Conservation (phyloP, 1,140 invertebrate genomes). For the Neodiprion fabricii region DNA sequence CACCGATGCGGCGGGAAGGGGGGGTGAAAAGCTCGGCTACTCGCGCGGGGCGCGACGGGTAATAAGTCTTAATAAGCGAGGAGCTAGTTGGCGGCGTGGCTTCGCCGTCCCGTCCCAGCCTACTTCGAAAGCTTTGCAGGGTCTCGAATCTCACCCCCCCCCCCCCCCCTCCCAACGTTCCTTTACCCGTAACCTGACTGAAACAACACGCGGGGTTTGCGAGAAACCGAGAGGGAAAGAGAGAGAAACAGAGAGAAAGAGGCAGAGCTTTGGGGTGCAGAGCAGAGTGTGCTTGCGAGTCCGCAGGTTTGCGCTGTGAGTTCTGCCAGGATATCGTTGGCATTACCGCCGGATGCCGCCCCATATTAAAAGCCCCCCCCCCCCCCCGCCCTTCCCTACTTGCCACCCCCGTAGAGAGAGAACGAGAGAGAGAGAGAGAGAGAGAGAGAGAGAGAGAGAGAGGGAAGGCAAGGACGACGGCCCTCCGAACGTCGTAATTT, state of each 20-base stretch:
- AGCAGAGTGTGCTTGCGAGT: too few relatives aligned
- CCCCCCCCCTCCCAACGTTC: background rate
- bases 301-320: background rate
- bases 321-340: background rate
- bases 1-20: background rate
- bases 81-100: conserved; percentile 12
- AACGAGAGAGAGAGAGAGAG: background rate
- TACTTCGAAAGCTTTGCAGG: conserved; percentile 8
- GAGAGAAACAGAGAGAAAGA: too few relatives aligned
- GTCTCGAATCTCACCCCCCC: background rate
- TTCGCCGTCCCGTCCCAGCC: background rate
- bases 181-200: too few relatives aligned
- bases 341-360: conserved; percentile 11
- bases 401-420: background rate
- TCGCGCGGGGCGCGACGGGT: conserved; percentile 10
- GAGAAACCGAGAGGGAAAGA: too few relatives aligned
- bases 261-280: too few relatives aligned
- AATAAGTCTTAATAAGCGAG: conserved; percentile 27
- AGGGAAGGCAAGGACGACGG: background rate
- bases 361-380: conserved; percentile 3
- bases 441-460: background rate
- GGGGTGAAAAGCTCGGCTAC: too few relatives aligned
- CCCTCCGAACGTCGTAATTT: conserved; percentile 3
- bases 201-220: too few relatives aligned
- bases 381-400: background rate